Base-by-base conservation (phyloP, 2,797 vertebrate genomes). In the Hyperoplus immaculatus region DNA sequence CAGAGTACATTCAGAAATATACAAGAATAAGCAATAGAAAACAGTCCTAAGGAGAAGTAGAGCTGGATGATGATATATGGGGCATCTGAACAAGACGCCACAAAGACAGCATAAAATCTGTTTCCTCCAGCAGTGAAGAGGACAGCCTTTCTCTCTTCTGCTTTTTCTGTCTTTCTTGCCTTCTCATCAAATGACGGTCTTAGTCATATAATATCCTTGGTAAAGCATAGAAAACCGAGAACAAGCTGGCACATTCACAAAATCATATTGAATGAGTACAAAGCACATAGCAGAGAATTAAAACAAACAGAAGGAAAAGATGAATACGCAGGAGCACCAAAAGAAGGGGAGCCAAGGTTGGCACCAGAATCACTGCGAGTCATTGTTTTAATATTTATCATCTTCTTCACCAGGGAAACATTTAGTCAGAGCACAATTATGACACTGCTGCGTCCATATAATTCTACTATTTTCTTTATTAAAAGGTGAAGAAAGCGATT, bases 151-250 rank as follows among this genome's bases (percentile, higher is more conserved):
- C 51, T 77, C 70, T 77, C 51, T 29, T 60, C 57, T 68, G 21
- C 49, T 10, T 74, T 79, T 39, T 38, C 65, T 13, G 12, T 45
- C 36, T 69, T 46, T 16, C 16, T 50, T 73, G 60, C 38, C 18
- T 71, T 46, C 11, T 47, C 50, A 69, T 67, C 39, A 80, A 75
- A 77, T 45, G 29, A 63, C 59, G 13, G 16, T 46, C 86, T 85
- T 77, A 63, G 53, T 71, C 61, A 53, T 47, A 67, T 56, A 79
- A 77, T 65, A 78, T 81, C 81, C 64, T 75, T 75, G 54, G 62
- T 50, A 58, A 13, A 49, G 72, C 36, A 68, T 2, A 66, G 39
- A 72, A 70, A 29, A 84, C 53, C 60, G 60, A 80, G 65, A 75
- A 59, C 69, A 60, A 63, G 46, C 53, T 71, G 69, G 74, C 64